These are phyloP conservation scores for Orthosia incerta DNA, from an alignment of 2,888 invertebrate species.

Conservation along the genomic window DNA sequence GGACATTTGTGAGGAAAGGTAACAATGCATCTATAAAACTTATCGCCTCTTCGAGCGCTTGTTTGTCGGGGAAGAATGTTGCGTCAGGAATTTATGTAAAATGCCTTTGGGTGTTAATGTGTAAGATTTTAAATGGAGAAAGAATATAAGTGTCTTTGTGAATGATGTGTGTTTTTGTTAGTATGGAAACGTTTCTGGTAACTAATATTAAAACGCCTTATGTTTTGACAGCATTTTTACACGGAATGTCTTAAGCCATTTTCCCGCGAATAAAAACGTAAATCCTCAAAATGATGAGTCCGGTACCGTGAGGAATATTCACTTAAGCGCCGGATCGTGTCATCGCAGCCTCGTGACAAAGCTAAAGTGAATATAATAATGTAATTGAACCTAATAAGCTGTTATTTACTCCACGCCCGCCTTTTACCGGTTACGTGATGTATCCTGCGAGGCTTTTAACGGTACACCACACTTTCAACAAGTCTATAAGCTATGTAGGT, in stretches of 20 bases:
- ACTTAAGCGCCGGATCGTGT: conserved; percentile 77
- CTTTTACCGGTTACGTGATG: conserved; percentile 77
- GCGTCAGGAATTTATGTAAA: conserved; percentile 67
- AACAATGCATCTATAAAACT: conserved; percentile 88
- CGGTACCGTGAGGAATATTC: conserved; percentile 68
- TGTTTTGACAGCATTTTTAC: conserved; percentile 4
- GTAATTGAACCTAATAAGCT: conserved; percentile 80
- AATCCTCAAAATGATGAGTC: conserved; percentile 54
- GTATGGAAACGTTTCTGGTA: conserved; percentile 13
- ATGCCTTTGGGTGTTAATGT: conserved; percentile 62
- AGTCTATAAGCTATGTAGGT: conserved; percentile 58
- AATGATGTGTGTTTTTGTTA: conserved; percentile 38
- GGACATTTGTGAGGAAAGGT: conserved; percentile 69
- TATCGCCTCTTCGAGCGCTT: conserved; percentile 76
- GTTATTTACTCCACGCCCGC: conserved; percentile 77
- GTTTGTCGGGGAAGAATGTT: conserved; percentile 72
- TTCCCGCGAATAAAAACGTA: conserved; percentile 48
- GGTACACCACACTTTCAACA: conserved; percentile 64
- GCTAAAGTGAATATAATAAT: conserved; percentile 86
- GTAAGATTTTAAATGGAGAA: conserved; percentile 47
- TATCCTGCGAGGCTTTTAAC: conserved; percentile 60
- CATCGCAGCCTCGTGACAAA: conserved; percentile 80
- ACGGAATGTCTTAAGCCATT: conserved; percentile 6
- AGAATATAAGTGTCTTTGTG: conserved; percentile 47
- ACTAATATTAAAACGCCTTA: not conserved